Evolutionary conservation across 2,797 vertebrate species (phyloP).

Genomic region (Aythya fuligula): DNA sequence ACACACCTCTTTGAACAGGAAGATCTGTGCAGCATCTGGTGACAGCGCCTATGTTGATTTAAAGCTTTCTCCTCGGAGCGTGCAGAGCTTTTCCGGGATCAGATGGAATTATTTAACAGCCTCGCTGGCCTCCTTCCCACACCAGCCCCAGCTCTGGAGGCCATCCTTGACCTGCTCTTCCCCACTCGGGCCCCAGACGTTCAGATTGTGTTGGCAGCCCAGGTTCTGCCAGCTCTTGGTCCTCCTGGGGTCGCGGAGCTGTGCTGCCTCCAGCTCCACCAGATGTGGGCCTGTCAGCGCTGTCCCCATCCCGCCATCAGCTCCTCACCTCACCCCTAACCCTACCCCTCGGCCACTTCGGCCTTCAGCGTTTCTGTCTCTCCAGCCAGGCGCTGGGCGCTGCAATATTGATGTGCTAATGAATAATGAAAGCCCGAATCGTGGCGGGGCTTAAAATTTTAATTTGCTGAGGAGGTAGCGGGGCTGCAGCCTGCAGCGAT

Average conservation of each 20-base stretch:
- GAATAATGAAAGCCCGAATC: conserved; percentile 46
- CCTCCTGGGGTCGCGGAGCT: not conserved
- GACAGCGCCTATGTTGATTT: not conserved
- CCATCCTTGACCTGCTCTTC: not conserved
- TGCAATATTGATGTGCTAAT: conserved; percentile 18
- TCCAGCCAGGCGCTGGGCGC: not conserved
- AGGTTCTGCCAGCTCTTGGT: not conserved
- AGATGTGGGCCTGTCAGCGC: not conserved
- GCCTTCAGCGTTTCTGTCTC: not conserved
- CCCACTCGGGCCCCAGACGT: not conserved
- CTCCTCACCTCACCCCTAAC: not conserved
- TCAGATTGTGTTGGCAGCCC: not conserved
- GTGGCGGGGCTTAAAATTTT: conserved; percentile 12
- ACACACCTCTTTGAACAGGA: not conserved
- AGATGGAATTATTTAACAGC: conserved; percentile 11
- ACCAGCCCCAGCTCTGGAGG: not conserved
- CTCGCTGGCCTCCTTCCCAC: not conserved
- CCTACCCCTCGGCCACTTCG: not conserved
- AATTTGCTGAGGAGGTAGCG: not conserved
- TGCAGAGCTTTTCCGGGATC: conserved; percentile 29
- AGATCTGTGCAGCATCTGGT: conserved; percentile 42
- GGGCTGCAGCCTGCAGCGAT: not conserved
- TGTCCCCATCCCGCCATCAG: not conserved
- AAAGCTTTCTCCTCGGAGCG: conserved; percentile 27
- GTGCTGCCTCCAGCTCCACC: not conserved